phyloP scores from a whole-genome alignment of 2,113 vertebrate species.

The Callorhinus ursinus region DNA sequence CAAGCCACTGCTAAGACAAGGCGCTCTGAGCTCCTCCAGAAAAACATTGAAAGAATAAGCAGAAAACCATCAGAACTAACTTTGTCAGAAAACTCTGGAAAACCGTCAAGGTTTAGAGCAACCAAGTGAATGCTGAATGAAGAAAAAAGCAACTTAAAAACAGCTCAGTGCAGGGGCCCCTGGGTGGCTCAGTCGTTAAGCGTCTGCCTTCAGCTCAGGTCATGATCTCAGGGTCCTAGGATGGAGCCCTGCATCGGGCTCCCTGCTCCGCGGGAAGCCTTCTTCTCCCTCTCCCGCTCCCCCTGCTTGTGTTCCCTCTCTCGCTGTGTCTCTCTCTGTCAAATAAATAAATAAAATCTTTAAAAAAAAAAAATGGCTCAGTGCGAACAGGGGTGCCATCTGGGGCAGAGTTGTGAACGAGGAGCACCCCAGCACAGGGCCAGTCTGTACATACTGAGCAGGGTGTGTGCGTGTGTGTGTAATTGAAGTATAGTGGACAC shows the following conservation, averaged over 20 bases:
- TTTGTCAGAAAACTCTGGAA: slow-evolving; percentile 13
- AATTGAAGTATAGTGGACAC: background rate
- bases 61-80: background rate
- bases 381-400: background rate
- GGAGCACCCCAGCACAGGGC: background rate
- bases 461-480: background rate
- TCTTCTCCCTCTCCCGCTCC: no score
- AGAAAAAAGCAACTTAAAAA: background rate
- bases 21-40: background rate
- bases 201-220: no score
- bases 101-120: background rate
- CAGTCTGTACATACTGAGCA: background rate
- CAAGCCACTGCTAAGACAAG: background rate
- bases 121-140: background rate
- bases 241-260: no score
- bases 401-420: background rate
- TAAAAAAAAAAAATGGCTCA: background rate
- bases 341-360: no score
- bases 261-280: no score
- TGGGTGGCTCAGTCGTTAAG: no score
- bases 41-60: background rate
- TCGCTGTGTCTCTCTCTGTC: no score
- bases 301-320: no score
- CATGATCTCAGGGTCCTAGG: no score
- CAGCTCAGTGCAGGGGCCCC: background rate